Evolutionary conservation across 2,797 vertebrate genomes (phyloP), one percentile per base, ranked within the genome.

Genomic region (Loriculus beryllinus): DNA sequence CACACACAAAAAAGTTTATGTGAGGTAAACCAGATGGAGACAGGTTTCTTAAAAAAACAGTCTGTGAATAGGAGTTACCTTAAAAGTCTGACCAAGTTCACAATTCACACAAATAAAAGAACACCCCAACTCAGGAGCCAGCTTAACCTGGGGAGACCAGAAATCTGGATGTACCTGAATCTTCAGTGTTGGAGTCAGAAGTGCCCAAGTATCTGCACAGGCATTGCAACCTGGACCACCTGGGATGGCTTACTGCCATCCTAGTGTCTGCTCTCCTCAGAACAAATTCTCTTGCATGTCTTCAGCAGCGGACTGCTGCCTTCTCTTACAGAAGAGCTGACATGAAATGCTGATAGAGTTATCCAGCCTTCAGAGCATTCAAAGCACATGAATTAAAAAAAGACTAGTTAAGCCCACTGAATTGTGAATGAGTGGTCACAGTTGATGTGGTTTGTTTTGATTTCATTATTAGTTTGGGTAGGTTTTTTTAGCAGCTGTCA

Each of bases 141-240:
- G 0, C 35, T 72, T 45, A 79, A 59, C 25, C 42, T 48, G 42
- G 51, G 31, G 78, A 49, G 26, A 37, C 35, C 49, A n/a, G 35
- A 43, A 25, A 68, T 35, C 63, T 3, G 0, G n/a, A 80, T 31
- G 22, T 77, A 23, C n/a, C 42, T 57, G 3, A 49, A 35, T n/a
- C 20, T 56, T 63, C 52, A 3, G 0, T 31, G 4, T 2, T n/a
- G 37, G 43, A 26, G 10, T 60, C 16, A 40, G 13, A 75, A 62
- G 33, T 25, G 49, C 3, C 0, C 7, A 29, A 42, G 20, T 33
- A 12, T 33, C 45, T 86, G 79, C 56, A 0, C 70, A 64, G 51
- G 26, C 16, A 9, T n/a, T 0, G 0, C 22, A 28, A 1, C 31
- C 7, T 45, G 47, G 62, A 26, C 26, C 26, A 6, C 20, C 13